Percentiles rank a stretch among this genome's conserved stretches.
phyloP scores from a whole-genome alignment of 2,113 vertebrate species.

The Dasyprocta punctata region DNA sequence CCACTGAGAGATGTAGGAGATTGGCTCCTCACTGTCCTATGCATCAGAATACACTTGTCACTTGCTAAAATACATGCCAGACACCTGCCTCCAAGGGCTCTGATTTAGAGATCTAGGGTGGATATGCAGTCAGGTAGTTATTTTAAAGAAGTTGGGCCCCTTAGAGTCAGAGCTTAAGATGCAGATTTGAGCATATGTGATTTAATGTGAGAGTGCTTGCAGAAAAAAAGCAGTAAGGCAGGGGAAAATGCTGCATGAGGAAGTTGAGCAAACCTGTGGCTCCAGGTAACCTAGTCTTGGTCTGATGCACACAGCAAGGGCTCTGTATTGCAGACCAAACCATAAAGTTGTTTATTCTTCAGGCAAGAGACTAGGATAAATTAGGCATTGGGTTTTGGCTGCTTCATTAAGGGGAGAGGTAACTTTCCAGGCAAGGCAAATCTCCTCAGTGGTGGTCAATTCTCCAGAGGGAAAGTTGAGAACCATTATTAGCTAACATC shows the following conservation, averaged over 20 bases:
- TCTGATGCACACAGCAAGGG: not conserved
- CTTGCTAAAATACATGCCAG: not conserved
- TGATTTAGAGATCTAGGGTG: not conserved
- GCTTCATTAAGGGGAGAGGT: not conserved
- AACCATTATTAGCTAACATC: not conserved
- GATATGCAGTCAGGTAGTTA: not conserved
- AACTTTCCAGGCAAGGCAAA: not conserved
- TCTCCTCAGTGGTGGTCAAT: not conserved
- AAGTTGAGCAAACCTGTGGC: not conserved
- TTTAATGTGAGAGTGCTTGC: not conserved
- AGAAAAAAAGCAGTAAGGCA: not conserved
- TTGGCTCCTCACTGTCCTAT: not conserved
- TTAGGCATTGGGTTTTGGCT: not conserved
- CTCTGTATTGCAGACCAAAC: not conserved
- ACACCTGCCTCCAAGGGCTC: not conserved
- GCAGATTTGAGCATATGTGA: not conserved
- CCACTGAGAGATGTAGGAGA: not conserved
- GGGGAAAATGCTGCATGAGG: not conserved
- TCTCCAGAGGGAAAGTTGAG: not conserved
- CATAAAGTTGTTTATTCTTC: not conserved
- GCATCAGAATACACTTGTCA: not conserved
- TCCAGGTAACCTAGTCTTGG: not conserved
- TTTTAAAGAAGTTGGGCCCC: not conserved
- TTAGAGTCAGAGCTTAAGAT: not conserved
- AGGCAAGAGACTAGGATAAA: not conserved